Conservation (phyloP, 1,140 invertebrate genomes). For the Aphelenchoides avenae region DNA sequence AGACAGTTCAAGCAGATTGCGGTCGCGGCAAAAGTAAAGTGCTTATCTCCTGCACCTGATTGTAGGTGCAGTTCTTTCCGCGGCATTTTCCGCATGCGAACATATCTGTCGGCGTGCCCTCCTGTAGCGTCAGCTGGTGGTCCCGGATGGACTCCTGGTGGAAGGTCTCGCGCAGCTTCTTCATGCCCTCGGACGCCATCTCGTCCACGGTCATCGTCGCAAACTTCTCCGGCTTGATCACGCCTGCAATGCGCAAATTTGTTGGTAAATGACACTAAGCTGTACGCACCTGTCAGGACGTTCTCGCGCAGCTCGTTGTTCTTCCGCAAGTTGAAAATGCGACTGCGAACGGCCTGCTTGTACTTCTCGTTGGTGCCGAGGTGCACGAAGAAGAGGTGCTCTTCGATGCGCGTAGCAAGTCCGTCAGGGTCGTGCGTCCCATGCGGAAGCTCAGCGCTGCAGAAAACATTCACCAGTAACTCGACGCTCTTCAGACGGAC, state of each 20-base stretch:
- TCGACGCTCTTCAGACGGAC: too few species aligned
- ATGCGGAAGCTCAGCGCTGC: constrained; percentile 48
- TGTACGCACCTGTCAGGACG: too few species aligned
- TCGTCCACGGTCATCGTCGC: constrained; percentile 96
- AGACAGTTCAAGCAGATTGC: too few species aligned
- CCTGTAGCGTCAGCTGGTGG: constrained; percentile 83
- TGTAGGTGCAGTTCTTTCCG: too few species aligned
- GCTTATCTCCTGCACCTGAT: too few species aligned
- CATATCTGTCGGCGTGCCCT: constrained; percentile 70
- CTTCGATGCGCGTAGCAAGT: constrained; percentile 63
- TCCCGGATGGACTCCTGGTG: constrained; percentile 97
- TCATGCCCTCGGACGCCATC: constrained; percentile 98
- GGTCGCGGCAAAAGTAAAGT: too few species aligned
- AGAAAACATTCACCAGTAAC: constrained; percentile 40
- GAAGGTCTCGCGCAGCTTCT: constrained; percentile 84
- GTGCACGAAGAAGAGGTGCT: constrained; percentile 47
- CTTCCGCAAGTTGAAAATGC: constrained; percentile 92
- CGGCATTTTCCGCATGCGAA: constrained; percentile 95
- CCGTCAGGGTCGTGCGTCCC: constrained; percentile 61
- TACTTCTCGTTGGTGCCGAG: constrained; percentile 65
- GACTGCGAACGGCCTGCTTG: constrained; percentile 87
- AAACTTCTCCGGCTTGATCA: constrained; percentile 74
- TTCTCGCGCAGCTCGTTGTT: too few species aligned
- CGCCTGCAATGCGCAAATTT: too few species aligned
- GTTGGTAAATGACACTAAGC: too few species aligned